A percentile compares a stretch with the other conserved stretches of the same genome.
These are phyloP conservation scores for Neodiprion fabricii DNA, from an alignment of 1,140 invertebrate genomes.

Conservation along the genomic window DNA sequence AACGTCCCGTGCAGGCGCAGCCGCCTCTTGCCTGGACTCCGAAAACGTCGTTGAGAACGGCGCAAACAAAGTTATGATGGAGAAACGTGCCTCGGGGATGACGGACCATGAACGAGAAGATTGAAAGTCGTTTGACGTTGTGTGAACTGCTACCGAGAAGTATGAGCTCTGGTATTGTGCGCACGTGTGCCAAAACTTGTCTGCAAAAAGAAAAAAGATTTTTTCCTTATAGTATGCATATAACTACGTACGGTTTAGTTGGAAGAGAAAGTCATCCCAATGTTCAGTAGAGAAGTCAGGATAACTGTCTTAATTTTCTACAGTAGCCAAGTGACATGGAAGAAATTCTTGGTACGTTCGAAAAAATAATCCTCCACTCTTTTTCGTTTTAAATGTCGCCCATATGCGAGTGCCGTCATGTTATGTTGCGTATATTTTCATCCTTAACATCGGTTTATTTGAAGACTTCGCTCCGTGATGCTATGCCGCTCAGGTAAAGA, in stretches of 20 bases:
- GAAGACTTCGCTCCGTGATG: too few species aligned
- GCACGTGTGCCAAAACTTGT: conserved; percentile 76
- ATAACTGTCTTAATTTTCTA: not conserved
- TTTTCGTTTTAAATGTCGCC: not conserved
- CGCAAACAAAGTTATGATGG: conserved; percentile 90
- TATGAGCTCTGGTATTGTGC: conserved; percentile 79
- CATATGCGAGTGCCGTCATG: not conserved
- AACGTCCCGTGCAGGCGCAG: conserved; percentile 84
- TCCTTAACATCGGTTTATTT: too few species aligned
- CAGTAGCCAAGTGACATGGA: too few species aligned
- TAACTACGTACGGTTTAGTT: not conserved
- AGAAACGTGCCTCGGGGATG: conserved; percentile 82
- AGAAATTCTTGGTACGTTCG: not conserved
- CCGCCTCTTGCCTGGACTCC: conserved; percentile 90
- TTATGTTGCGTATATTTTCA: too few species aligned
- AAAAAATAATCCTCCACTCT: not conserved
- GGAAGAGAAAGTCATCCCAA: not conserved
- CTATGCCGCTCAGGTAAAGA: not conserved
- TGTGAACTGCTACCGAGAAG: conserved; percentile 76
- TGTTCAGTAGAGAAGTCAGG: too few species aligned
- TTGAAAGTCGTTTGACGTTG: conserved; percentile 73
- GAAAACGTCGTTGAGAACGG: conserved; percentile 89
- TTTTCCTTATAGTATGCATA: not conserved
- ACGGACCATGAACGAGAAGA: conserved; percentile 87
- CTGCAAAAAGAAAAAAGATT: conserved; percentile 60